Conservation (phyloP, 1,140 invertebrate species). For the Aphaenogaster rudis region DNA sequence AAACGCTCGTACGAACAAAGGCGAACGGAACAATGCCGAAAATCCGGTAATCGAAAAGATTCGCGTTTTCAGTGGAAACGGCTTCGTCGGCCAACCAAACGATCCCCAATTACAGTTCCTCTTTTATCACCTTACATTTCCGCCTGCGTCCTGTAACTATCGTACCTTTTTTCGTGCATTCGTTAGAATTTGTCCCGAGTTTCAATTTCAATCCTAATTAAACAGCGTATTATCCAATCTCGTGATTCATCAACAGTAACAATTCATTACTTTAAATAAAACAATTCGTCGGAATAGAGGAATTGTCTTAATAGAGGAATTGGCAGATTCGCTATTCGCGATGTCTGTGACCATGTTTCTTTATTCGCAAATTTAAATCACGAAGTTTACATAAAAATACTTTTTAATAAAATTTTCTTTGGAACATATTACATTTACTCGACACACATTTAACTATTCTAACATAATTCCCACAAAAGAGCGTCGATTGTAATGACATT, state of each 20-base stretch:
- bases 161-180: conserved; percentile 12
- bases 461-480: no score
- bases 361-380: no score
- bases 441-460: no score
- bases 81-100: conserved; percentile 28
- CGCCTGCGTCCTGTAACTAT: neutral
- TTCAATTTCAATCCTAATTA: conserved; percentile 23
- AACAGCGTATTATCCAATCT: neutral
- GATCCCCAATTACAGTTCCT: conserved; percentile 51
- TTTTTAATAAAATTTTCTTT: no score
- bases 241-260: neutral
- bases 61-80: conserved; percentile 37
- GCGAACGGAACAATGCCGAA: conserved; percentile 60
- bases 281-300: neutral
- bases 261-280: conserved; percentile 1
- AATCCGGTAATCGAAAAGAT: conserved; percentile 60
- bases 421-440: no score
- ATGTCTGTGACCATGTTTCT: no score
- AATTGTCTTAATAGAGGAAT: no score
- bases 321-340: no score
- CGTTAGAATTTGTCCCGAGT: neutral
- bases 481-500: neutral
- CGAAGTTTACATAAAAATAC: no score
- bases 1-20: conserved; percentile 72
- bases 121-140: conserved; percentile 44